phyloP scores from a whole-genome alignment of 2,888 invertebrate genomes.

The Capitulum mitella region DNA sequence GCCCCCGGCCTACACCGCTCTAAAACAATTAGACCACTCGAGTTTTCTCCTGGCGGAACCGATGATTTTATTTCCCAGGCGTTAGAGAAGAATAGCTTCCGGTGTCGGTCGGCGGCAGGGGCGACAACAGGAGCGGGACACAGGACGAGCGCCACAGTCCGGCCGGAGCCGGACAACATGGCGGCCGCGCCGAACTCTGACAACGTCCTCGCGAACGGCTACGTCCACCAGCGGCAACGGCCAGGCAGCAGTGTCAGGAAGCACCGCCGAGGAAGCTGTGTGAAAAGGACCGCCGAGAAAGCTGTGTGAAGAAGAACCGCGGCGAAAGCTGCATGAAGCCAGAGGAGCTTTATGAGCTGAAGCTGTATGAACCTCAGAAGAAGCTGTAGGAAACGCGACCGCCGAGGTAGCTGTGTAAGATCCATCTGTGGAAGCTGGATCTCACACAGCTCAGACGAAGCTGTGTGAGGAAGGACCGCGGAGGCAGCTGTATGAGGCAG shows the following conservation, averaged over 20 bases:
- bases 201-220: background rate
- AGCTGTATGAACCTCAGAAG: too few species aligned
- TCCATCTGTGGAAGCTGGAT: too few species aligned
- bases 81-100: background rate
- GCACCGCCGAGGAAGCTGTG: background rate
- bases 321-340: too few species aligned
- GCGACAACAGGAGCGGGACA: background rate
- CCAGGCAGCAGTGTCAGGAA: background rate
- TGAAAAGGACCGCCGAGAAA: too few species aligned
- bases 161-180: background rate
- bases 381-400: too few species aligned
- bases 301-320: too few species aligned
- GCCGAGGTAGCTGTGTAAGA: too few species aligned
- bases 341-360: too few species aligned
- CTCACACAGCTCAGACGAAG: too few species aligned
- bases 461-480: too few species aligned
- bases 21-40: constrained; percentile 6
- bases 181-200: background rate
- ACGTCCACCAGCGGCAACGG: background rate
- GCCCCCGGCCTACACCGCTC: too few species aligned
- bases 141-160: background rate
- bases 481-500: too few species aligned
- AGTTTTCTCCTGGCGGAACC: background rate
- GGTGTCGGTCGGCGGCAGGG: background rate
- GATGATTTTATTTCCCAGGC: constrained; percentile 5